Base-by-base conservation (phyloP, 2,113 vertebrate species). In the Poeciliopsis occidentalis region DNA sequence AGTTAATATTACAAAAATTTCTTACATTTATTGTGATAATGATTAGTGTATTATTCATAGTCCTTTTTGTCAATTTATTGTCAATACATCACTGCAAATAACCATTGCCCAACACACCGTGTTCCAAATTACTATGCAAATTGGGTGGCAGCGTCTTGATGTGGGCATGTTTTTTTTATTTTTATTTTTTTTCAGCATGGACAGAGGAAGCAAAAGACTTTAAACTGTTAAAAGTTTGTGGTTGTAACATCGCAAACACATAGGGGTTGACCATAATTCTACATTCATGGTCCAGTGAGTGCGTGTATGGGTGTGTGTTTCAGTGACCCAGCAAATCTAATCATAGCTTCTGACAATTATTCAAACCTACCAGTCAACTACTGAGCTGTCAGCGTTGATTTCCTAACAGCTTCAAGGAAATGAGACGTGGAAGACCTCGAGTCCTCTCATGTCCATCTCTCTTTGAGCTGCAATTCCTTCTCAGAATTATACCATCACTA, bases 401-500 rank as follows among this genome's bases (percentile, higher is more conserved):
- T 67, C 69, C 70, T 77, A 32, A 13, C 66, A 17, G 63, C 73
- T 73, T n/a, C 44, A 39, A 69, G 67, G 73, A 84, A 79, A 65
- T 68, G 41, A 88, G 13, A 41, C 71, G 64, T 64, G 24, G 64
- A 32, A 47, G 76, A 86, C 72, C 78, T 71, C 11, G 10, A 73
- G 37, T 64, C 3, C 3, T n/a, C 27, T 24, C 4, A 32, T 66
- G 67, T 78, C 75, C 73, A 27, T 66, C 47, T 70, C 8, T n/a
- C 67, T 73, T n/a, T 74, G 31, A 76, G 65, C 44, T 3, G 67
- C 68, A 60, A 47, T 85, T 76, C 32, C n/a, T 69, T 69, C 72
- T 66, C 63, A 71, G 22, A 81, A 80, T 78, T 60, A 76, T 57
- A 63, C 71, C 24, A 86, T 87, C 75, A 37, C n/a, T 39, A 60